These are phyloP conservation scores for Drosophila macrospina DNA, from an alignment of 2,888 invertebrate species.

Conservation along the genomic window DNA sequence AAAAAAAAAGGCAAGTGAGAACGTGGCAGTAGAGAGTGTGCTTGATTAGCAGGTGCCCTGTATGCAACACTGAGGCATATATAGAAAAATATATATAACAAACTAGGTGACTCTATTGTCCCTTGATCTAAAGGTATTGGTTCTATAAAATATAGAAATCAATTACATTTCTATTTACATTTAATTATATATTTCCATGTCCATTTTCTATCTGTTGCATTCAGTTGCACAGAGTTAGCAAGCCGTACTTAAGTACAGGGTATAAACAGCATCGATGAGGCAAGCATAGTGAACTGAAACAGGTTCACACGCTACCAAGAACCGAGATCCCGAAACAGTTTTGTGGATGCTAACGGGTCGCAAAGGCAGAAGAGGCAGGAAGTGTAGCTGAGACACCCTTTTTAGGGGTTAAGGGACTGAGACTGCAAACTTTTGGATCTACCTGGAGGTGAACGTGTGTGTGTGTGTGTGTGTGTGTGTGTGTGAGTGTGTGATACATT, in stretches of 20 bases:
- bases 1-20: constrained; percentile 18
- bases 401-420: constrained; percentile 54
- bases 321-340: constrained; percentile 39
- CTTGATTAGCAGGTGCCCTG: neutral
- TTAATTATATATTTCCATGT: too few species aligned
- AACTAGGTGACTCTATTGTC: too few species aligned
- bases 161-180: too few species aligned
- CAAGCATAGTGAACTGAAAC: constrained; percentile 48
- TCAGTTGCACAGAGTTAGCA: too few species aligned
- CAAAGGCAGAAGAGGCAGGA: constrained; percentile 54
- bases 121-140: too few species aligned
- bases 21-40: neutral
- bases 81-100: too few species aligned
- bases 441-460: constrained; percentile 45
- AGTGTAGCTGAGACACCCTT: constrained; percentile 55
- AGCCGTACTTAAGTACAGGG: constrained; percentile 1
- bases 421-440: constrained; percentile 37
- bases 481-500: constrained; percentile 51
- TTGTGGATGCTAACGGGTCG: constrained; percentile 16
- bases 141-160: too few species aligned
- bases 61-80: too few species aligned
- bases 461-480: constrained; percentile 35
- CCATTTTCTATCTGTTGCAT: too few species aligned
- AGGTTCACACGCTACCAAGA: constrained; percentile 75
- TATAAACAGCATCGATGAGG: constrained; percentile 46